Base-by-base conservation (phyloP, 2,113 vertebrate genomes). In the Opisthocomus hoazin region DNA sequence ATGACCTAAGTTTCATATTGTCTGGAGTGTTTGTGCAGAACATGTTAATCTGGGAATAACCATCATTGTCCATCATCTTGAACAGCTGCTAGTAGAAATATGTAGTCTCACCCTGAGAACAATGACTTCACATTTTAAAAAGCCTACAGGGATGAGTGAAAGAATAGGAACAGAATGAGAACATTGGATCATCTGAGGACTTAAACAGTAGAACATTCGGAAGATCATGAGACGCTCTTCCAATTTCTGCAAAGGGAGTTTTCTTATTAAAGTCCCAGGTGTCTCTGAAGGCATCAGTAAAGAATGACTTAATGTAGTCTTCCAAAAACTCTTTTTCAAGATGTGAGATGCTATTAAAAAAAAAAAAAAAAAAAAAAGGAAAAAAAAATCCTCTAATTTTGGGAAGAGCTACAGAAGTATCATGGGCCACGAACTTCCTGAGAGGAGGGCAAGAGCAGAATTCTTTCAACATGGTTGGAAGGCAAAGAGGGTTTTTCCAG, bases 151-250 rank as follows among this genome's bases (percentile, higher is more conserved):
- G 91, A 91, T 75, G 69, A 95, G 53, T 20, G 64, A 91, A 96
- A 96, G 81, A 94, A 89, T 89, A 87, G 87, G 80, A 94, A 89
- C 48, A 82, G 84, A 89, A 94, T 89, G 46, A 93, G 91, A 91
- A 87, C 81, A 90, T 77, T 91, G 70, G 91, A 89, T 94, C 89
- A 96, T 69, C 66, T 87, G 91, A 96, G 94, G 91, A 87, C 86
- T 94, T 95, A 43, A 79, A 57, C 58, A 75, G 78, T 58, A 94
- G 93, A 96, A 82, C 58, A 51, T 78, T 83, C 94, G 87, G 77
- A 93, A 95, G 56, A 82, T 80, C 48, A 30, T 93, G 79, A 93
- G 71, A 90, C 11, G 14, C 18, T 56, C 56, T 88, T 27, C 56
- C 53, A 76, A 5, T 82, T 92, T 84, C 56, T 84, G 65, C 64